phyloP scores from a whole-genome alignment of 2,888 invertebrate genomes.

The Catocala fraxini region DNA sequence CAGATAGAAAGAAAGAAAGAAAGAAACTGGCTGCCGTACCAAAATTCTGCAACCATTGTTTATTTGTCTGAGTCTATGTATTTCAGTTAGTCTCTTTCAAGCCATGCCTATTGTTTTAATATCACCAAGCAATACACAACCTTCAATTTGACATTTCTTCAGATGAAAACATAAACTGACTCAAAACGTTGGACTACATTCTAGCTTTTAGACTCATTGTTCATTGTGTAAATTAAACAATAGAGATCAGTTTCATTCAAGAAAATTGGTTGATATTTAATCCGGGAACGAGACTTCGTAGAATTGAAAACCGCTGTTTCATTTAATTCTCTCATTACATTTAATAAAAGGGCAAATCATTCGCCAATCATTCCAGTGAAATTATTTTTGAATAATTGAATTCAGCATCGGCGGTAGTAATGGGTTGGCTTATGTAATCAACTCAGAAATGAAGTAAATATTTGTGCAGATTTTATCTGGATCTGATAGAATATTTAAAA shows the following conservation, averaged over 20 bases:
- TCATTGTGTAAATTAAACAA: conserved; percentile 38
- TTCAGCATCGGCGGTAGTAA: conserved; percentile 13
- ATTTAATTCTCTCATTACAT: conserved; percentile 45
- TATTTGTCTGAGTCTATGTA: no score
- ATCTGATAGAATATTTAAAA: background rate
- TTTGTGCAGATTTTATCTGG: conserved; percentile 8
- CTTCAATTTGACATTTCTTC: background rate
- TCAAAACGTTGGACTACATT: conserved; percentile 29
- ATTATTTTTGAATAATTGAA: conserved; percentile 45
- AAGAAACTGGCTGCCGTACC: no score
- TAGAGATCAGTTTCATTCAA: conserved; percentile 36
- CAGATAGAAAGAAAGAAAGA: no score
- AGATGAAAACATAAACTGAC: background rate
- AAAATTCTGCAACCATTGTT: no score
- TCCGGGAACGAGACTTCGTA: conserved; percentile 28
- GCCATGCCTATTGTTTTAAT: no score
- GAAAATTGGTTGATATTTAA: conserved; percentile 49
- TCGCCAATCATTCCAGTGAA: conserved; percentile 33
- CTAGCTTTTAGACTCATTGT: conserved; percentile 25
- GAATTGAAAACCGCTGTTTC: conserved; percentile 38
- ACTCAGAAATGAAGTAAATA: conserved; percentile 21
- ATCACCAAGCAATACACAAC: no score
- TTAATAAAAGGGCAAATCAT: conserved; percentile 39
- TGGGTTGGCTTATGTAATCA: conserved; percentile 20
- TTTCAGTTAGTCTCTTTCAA: no score